A percentile compares a stretch with the other conserved stretches of the same genome.
These are phyloP conservation scores for Pavo muticus DNA, from an alignment of 2,113 vertebrate species.

Conservation along the genomic window DNA sequence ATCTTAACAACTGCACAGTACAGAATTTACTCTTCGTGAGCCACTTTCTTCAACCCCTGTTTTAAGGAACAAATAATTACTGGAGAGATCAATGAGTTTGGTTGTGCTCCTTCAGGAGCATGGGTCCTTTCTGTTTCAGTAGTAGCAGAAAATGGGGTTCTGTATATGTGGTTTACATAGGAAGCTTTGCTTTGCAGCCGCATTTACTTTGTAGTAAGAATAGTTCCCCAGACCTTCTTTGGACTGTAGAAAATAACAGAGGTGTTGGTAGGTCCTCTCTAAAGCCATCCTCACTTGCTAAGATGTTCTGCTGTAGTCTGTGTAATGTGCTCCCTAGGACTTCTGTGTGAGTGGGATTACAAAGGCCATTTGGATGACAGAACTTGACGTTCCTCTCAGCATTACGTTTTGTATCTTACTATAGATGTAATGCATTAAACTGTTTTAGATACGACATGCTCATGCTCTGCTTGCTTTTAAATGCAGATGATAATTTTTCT, in stretches of 20 bases:
- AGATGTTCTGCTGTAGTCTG: background rate
- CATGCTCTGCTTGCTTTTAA: background rate
- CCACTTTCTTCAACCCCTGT: background rate
- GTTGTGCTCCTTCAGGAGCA: background rate
- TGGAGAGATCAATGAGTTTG: background rate
- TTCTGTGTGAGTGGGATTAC: background rate
- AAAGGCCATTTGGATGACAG: background rate
- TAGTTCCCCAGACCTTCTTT: background rate
- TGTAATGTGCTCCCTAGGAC: background rate
- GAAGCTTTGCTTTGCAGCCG: background rate
- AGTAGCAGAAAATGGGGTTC: background rate
- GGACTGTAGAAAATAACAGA: background rate
- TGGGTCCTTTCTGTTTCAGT: background rate
- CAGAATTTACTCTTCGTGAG: background rate
- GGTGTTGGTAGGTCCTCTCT: background rate
- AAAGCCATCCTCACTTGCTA: background rate
- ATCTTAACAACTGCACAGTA: background rate
- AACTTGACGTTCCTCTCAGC: constrained; percentile 14
- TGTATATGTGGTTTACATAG: background rate
- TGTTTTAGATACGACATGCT: background rate
- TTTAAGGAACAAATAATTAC: background rate
- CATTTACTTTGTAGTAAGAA: background rate
- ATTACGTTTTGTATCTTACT: background rate
- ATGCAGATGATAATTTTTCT: background rate
- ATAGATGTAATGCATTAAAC: background rate